Conservation (phyloP, 2,888 invertebrate species). For the Aphrophora alni region DNA sequence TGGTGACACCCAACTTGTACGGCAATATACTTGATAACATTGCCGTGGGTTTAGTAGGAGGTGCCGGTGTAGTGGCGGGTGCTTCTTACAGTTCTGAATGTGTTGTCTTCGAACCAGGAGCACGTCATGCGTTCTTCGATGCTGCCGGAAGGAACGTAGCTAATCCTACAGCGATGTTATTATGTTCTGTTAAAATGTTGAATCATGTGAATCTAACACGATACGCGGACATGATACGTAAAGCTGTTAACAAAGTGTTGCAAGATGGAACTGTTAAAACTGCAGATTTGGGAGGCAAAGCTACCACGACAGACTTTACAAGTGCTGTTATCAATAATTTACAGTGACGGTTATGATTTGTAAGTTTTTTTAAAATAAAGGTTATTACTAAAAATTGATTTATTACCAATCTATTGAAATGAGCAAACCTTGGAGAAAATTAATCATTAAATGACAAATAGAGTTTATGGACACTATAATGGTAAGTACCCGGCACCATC, state of each 20-base stretch:
- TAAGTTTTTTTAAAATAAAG: no score
- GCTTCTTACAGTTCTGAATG: conserved; percentile 92
- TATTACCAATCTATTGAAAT: no score
- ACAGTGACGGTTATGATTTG: neutral
- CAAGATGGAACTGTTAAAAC: conserved; percentile 83
- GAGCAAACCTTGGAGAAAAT: no score
- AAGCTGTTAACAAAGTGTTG: conserved; percentile 82
- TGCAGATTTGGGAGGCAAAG: conserved; percentile 96
- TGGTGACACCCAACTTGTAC: conserved; percentile 97
- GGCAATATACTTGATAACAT: conserved; percentile 98
- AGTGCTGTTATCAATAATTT: conserved; percentile 78
- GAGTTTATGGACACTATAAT: no score
- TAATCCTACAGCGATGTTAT: conserved; percentile 96
- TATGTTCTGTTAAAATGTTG: conserved; percentile 91
- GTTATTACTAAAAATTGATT: no score
- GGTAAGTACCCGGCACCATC: no score
- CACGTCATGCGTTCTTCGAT: conserved; percentile 93
- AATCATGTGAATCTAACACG: conserved; percentile 89
- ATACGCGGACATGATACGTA: conserved; percentile 82
- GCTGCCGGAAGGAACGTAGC: conserved; percentile 96
- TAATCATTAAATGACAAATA: no score
- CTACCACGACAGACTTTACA: conserved; percentile 93
- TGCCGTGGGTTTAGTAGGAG: conserved; percentile 95
- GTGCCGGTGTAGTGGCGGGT: conserved; percentile 97
- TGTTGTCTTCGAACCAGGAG: conserved; percentile 97